phyloP scores from a whole-genome alignment of 2,888 invertebrate genomes.

The Cephus rjabovi region DNA sequence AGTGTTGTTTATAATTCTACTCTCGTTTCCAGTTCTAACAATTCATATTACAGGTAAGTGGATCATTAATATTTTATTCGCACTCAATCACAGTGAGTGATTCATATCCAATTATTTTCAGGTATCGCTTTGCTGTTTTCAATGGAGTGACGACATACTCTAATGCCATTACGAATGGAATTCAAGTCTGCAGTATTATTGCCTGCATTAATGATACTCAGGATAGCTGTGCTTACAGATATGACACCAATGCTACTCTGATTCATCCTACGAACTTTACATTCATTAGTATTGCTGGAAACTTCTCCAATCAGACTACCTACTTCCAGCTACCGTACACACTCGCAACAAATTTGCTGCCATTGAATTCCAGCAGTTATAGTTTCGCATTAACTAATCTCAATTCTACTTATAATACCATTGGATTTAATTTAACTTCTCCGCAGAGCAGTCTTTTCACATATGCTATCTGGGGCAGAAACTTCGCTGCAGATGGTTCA shows the following conservation, averaged over 20 bases:
- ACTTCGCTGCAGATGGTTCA: conserved; percentile 38
- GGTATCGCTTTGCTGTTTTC: conserved; percentile 49
- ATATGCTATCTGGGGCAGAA: conserved; percentile 48
- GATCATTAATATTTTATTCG: background rate
- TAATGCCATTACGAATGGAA: conserved; percentile 27
- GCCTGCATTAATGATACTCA: conserved; percentile 34
- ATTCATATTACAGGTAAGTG: background rate
- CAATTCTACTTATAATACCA: conserved; percentile 25
- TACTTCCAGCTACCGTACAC: conserved; percentile 34
- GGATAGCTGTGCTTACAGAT: conserved; percentile 31
- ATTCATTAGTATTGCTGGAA: conserved; percentile 36
- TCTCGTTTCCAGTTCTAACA: background rate
- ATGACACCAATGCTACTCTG: conserved; percentile 32
- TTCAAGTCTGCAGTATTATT: conserved; percentile 41
- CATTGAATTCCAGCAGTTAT: conserved; percentile 33
- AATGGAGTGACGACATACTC: conserved; percentile 37
- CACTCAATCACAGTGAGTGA: background rate
- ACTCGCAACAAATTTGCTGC: conserved; percentile 32
- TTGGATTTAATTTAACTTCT: conserved; percentile 31
- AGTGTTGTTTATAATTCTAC: background rate
- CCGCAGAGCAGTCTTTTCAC: conserved; percentile 40
- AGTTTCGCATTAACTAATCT: conserved; percentile 23
- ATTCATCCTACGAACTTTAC: conserved; percentile 40
- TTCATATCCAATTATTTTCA: conserved; percentile 11
- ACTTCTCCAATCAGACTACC: conserved; percentile 24